A percentile compares a stretch with the other conserved stretches of the same genome.
These are phyloP conservation scores for Rutilus rutilus DNA, from an alignment of 2,113 vertebrate genomes.

Conservation along the genomic window DNA sequence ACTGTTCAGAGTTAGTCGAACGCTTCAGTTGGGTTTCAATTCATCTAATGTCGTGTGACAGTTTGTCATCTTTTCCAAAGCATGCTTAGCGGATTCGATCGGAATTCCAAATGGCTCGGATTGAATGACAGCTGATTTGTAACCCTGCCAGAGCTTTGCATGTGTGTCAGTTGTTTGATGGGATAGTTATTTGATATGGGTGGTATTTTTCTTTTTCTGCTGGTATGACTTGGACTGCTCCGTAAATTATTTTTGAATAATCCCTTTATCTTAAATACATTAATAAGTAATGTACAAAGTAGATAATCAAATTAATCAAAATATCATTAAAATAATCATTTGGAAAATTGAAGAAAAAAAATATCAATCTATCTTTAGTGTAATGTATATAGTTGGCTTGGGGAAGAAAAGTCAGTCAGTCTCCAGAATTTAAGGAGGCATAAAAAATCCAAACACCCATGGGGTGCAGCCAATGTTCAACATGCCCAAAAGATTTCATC, in stretches of 20 bases:
- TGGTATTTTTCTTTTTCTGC: slow-evolving; percentile 7
- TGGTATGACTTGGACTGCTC: not conserved
- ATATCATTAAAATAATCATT: not conserved
- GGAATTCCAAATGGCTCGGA: slow-evolving; percentile 34
- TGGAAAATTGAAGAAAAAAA: not conserved
- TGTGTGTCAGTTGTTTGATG: slow-evolving; percentile 24
- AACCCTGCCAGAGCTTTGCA: slow-evolving; percentile 32
- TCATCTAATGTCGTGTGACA: slow-evolving; percentile 43
- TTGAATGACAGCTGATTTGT: slow-evolving; percentile 44
- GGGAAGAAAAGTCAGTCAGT: not conserved
- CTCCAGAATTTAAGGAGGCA: slow-evolving; percentile 29
- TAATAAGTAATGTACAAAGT: not conserved
- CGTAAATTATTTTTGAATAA: not conserved
- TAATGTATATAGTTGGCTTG: not conserved
- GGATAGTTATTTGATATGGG: slow-evolving; percentile 27
- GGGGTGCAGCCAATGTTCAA: slow-evolving; percentile 59
- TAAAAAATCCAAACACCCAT: slow-evolving; percentile 36
- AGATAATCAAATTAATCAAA: not conserved
- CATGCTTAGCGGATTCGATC: slow-evolving; percentile 28
- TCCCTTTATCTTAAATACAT: not conserved
- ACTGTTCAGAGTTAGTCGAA: slow-evolving; percentile 40
- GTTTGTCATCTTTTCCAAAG: slow-evolving; percentile 51
- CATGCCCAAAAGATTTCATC: slow-evolving; percentile 52
- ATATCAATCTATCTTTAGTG: too few relatives aligned
- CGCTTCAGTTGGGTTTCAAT: slow-evolving; percentile 46